A percentile compares a stretch with the other conserved stretches of the same genome.
Evolutionary conservation across 2,797 vertebrate species (phyloP).

Genomic region (Atherinosoma microstoma): DNA sequence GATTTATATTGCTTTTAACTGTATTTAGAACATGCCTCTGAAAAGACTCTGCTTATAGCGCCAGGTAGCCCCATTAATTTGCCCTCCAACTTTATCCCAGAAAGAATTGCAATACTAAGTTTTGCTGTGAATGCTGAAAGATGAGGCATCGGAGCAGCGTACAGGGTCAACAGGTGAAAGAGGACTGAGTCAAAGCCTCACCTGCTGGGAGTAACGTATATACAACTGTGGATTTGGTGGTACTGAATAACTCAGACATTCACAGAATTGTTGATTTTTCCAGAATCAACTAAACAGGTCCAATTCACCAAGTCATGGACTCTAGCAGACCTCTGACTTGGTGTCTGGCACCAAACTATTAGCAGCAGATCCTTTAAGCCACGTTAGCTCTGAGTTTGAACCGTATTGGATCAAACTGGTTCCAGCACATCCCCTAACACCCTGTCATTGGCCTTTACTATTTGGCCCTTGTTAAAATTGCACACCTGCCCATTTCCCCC

Average conservation of each 20-base stretch:
- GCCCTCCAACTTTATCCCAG: too few species aligned
- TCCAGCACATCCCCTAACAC: not conserved
- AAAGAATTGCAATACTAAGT: too few species aligned
- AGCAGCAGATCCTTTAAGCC: not conserved
- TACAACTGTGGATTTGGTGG: not conserved
- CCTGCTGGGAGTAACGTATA: not conserved
- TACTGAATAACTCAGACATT: not conserved
- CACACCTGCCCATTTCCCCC: not conserved
- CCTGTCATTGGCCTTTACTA: not conserved
- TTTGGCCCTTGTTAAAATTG: not conserved
- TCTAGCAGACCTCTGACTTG: not conserved
- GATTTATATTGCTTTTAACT: too few species aligned
- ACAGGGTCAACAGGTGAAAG: not conserved
- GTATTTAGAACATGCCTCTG: too few species aligned
- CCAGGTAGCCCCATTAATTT: too few species aligned
- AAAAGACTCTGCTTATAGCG: too few species aligned
- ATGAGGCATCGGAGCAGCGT: not conserved
- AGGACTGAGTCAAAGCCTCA: not conserved
- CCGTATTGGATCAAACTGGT: not conserved
- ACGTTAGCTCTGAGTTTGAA: not conserved
- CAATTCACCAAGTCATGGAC: not conserved
- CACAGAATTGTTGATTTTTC: not conserved
- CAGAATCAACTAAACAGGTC: not conserved
- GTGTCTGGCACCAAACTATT: not conserved
- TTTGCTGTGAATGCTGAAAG: not conserved